Base-by-base conservation (phyloP, 2,797 vertebrate species). In the Capromys pilorides region DNA sequence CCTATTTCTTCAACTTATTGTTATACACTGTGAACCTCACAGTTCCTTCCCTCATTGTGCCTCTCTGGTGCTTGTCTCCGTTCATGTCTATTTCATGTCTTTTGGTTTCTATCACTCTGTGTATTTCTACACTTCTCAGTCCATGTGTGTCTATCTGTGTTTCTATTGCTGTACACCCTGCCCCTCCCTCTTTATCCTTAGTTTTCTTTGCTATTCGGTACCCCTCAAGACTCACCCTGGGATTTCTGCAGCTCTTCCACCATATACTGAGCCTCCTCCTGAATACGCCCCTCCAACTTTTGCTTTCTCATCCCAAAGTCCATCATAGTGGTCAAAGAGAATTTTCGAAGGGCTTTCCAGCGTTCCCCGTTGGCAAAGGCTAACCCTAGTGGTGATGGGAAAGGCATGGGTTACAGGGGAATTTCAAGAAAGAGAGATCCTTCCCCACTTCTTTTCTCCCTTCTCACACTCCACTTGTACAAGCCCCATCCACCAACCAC, bases 331-430 rank as follows among this genome's bases (percentile, higher is more conserved):
- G 88, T 59, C 86, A 96, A 33, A n/a, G 96, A 96, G 91, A 97
- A 97, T 39, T 77, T 12, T 2, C 96, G 92, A 41, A 97, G 96
- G 13, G 31, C 0, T 39, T 93, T 97, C 97, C 97, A 97, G 13
- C 93, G 71, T 10, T 97, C 69, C 4, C 96, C 95, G 0, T 92
- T 97, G 39, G 96, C 6, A 39, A 97, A 97, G 59, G 33, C 0
- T 57, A 97, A 45, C 10, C 97, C 96, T 97, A 26, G 10, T n/a
- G 26, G 5, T 77, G 49, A 2, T 7, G n/a, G 1, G 3, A 10
- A 5, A 66, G 10, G 24, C 39, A 5, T 3, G 8, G 41, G 1
- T 26, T 39, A 5, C 57, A 88, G 8, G 39, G 10, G 59, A 73
- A 71, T 2, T 62, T 64, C 16, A 31, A 82, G 22, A 31, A 33